phyloP scores from a whole-genome alignment of 2,888 invertebrate species.

The Apamea crenata region DNA sequence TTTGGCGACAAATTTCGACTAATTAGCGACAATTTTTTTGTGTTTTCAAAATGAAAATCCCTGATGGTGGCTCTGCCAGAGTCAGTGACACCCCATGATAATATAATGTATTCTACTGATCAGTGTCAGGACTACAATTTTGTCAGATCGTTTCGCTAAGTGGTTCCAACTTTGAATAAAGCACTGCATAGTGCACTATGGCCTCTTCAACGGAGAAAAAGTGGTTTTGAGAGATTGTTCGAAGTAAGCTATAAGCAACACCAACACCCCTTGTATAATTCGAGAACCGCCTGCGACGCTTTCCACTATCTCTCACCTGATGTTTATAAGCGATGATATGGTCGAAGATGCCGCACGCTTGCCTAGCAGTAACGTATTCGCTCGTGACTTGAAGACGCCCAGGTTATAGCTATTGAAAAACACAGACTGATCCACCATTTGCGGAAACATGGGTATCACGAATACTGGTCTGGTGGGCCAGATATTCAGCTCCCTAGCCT shows the following conservation, averaged over 20 bases:
- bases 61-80: too few relatives aligned
- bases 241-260: conserved; percentile 19
- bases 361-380: conserved; percentile 44
- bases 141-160: neutral
- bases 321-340: conserved; percentile 10
- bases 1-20: too few relatives aligned
- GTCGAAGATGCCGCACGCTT: conserved; percentile 17
- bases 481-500: neutral
- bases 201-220: neutral
- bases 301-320: conserved; percentile 29
- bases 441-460: neutral
- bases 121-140: neutral
- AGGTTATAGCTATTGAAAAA: conserved; percentile 37
- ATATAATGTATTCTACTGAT: too few relatives aligned
- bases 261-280: neutral
- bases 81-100: too few relatives aligned
- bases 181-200: neutral
- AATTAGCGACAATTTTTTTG: too few relatives aligned
- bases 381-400: conserved; percentile 23
- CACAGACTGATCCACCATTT: conserved; percentile 19
- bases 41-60: too few relatives aligned
- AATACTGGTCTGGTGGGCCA: neutral
- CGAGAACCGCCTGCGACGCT: neutral
- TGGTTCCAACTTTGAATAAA: neutral
- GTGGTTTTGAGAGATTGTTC: neutral